Evolutionary conservation across 1,140 invertebrate genomes (phyloP), one percentile per base, ranked within the genome.

Genomic region (Mycetomoellerius zeteki): DNA sequence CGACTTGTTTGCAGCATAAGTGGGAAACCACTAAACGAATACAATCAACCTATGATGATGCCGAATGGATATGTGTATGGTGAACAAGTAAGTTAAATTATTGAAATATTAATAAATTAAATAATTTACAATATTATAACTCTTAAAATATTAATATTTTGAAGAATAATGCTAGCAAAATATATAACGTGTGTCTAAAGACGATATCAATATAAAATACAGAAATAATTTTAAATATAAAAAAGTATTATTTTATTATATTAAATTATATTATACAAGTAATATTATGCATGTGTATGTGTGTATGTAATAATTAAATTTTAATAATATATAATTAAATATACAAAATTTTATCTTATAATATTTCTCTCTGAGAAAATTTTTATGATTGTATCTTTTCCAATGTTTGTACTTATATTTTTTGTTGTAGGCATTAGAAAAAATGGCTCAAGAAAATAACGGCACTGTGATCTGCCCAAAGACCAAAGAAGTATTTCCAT

Each of bases 21-120:
- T 72, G 98, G 98, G 7, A 96, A 98, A 89, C 97, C 98, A n/a
- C 96, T 99, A 65, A 99, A 99, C 96, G 99, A 99, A 95, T 97
- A 99, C 94, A 99, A 99, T 95, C 98, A 98, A 88, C 99, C 99
- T 0, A 98, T 99, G 97, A 99, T 99, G 97, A 96, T 99, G 94
- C 99, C 99, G 58, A 99, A 99, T 96, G 99, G 99, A 78, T 98
- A 99, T 95, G 98, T 99, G 71, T 99, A 99, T 95, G 99, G 99
- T n/a, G 98, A 98, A 95, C 97, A 98, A 96, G 98, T 98, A 95
- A 96, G 93, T 77, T 12, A 88, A 72, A 67, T 50, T 24, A 16
- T 69, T 43, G 27, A 56, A 8, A 65, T 67, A 56, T 82, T 71
- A 33, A 65, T 84, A 64, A 16, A 33, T 43, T 60, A 52, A 19